Base-by-base conservation (phyloP, 2,888 invertebrate species). In the Anticlea derivata region DNA sequence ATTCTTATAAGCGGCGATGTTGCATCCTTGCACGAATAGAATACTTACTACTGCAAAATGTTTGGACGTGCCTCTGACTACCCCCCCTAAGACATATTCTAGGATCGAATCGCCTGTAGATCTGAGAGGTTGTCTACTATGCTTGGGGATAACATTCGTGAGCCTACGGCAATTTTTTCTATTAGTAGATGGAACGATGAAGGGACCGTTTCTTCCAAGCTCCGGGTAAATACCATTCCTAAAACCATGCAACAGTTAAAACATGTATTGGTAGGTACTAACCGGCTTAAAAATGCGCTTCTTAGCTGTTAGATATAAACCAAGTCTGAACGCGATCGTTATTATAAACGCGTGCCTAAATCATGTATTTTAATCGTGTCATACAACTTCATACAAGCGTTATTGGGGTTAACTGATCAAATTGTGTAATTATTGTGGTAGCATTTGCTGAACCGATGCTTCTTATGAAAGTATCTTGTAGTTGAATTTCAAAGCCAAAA, bases 381-480 rank as follows among this genome's bases (percentile, higher is more conserved):
- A 30, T 33, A 27, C 33, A 44, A 45, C 13, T 39, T 53, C 29
- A 38, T 49, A 24, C 31, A 29, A 23, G 37, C 33, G 43, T 5
- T 38, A 56, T 64, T 27, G 20, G n/a, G 26, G 4, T 22, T 5
- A 5, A 4, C 10, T 66, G 70, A 70, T 68, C 69, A 63, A 71
- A 64, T 62, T 29, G 20, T 59, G 50, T 20, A 61, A 75, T 83
- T 81, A 78, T 81, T 82, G 82, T 81, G 78, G 83, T 80, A 80
- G 83, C 83, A 77, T 83, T 30, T 34, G 44, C 22, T 31, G n/a
- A n/a, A n/a, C n/a, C 11, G 17, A 2, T 17, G 17, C 17, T 17
- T 17, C 2, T 17, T 17, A 2, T 17, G 2, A 17, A 17, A 17
- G 17, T 4, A 17, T 17, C 4, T 17, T 2, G 2, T 3, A 17